Percentiles rank a stretch among this genome's conserved stretches.
Conservation (phyloP, 2,113 vertebrate species). For the Naja naja region DNA sequence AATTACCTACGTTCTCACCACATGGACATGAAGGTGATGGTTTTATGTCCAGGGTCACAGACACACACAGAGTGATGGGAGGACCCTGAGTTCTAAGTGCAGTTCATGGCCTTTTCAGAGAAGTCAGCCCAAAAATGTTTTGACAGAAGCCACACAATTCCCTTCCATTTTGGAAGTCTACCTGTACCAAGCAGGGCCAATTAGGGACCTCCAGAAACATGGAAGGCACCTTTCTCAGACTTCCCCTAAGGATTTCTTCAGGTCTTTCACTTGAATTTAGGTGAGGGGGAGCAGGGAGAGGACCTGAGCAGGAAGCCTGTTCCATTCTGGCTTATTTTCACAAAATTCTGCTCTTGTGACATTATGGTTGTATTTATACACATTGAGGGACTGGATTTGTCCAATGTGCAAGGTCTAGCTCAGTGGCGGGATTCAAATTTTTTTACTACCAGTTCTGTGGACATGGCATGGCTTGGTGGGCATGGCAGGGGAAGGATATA, state of each 20-base stretch:
- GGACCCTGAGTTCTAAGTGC: not conserved
- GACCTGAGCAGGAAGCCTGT: not conserved
- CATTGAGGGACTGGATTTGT: not conserved
- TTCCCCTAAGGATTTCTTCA: not conserved
- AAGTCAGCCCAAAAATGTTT: not conserved
- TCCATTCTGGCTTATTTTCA: not conserved
- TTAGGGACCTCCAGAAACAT: not conserved
- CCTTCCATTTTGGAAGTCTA: not conserved
- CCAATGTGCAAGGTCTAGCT: not conserved
- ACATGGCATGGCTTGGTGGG: too few species aligned
- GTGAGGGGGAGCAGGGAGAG: not conserved
- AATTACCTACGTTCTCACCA: not conserved
- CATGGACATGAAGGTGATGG: not conserved
- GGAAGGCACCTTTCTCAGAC: not conserved
- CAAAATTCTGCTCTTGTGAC: not conserved
- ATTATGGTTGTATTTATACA: not conserved
- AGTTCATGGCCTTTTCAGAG: not conserved
- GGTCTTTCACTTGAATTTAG: not conserved
- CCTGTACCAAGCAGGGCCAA: not conserved
- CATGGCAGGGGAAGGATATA: too few species aligned
- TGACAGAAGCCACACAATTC: not conserved
- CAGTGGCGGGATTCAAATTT: too few species aligned
- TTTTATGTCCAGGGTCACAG: not conserved
- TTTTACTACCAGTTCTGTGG: too few species aligned
- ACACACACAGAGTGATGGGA: not conserved